These are phyloP conservation scores for Eupithecia dodoneata DNA, from an alignment of 2,888 invertebrate species.

Conservation along the genomic window DNA sequence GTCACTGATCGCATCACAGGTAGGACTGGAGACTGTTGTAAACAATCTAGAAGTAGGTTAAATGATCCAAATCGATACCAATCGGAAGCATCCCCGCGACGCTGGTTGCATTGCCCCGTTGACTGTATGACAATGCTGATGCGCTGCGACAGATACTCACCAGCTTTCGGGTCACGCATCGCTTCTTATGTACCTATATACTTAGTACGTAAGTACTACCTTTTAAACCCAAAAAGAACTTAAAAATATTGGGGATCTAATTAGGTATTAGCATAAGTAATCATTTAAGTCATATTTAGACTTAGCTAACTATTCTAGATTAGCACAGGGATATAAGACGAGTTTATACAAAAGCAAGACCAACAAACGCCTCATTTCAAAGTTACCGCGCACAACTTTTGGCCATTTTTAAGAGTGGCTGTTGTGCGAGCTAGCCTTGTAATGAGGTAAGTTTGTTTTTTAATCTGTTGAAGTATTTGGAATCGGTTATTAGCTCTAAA, in stretches of 20 bases:
- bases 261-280: background rate
- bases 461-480: background rate
- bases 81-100: background rate
- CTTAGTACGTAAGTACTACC: background rate
- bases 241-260: background rate
- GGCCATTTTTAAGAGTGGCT: background rate
- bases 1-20: background rate
- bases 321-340: constrained; percentile 12
- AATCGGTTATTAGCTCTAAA: constrained; percentile 34
- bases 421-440: constrained; percentile 2
- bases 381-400: constrained; percentile 7
- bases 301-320: constrained; percentile 3
- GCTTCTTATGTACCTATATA: background rate
- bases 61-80: background rate
- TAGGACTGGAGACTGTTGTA: background rate
- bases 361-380: constrained; percentile 6
- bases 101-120: background rate
- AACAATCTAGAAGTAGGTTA: background rate
- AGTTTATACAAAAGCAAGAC: constrained; percentile 7
- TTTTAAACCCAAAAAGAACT: background rate
- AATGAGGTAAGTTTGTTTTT: constrained; percentile 5
- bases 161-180: background rate
- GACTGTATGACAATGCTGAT: background rate
- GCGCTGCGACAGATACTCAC: background rate
- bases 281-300: background rate